These are phyloP conservation scores for Carcharodon carcharias DNA, from an alignment of 2,797 vertebrate genomes.

Conservation along the genomic window DNA sequence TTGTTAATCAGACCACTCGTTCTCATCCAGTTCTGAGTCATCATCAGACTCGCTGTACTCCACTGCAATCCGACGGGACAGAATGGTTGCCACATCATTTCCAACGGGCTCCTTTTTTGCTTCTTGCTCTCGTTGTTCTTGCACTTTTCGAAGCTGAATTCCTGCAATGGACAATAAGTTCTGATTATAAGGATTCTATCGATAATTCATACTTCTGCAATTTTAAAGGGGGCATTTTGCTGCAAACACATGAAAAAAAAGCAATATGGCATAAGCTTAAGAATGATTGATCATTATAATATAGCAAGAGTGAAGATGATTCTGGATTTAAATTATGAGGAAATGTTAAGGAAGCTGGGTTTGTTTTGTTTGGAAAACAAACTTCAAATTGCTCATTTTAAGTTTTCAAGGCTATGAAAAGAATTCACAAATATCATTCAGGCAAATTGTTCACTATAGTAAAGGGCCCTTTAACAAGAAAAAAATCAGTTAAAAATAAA, in stretches of 20 bases:
- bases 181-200: background rate
- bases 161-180: conserved; percentile 50
- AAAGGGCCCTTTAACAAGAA: background rate
- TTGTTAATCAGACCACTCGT: conserved; percentile 82
- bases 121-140: conserved; percentile 85
- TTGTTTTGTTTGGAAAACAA: background rate
- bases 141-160: conserved; percentile 84
- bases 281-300: background rate
- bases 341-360: background rate
- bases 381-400: background rate
- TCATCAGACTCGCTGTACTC: conserved; percentile 91
- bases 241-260: background rate
- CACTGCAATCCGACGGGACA: conserved; percentile 81
- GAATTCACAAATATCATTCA: background rate
- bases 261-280: background rate
- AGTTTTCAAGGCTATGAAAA: background rate
- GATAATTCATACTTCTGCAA: background rate
- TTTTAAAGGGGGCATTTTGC: background rate
- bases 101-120: conserved; percentile 84
- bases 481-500: background rate
- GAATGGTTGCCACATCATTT: conserved; percentile 85
- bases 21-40: conserved; percentile 85
- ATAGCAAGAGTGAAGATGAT: background rate
- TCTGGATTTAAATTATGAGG: background rate
- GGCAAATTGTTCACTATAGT: background rate